Evolutionary conservation across 2,113 vertebrate genomes (phyloP).

Genomic region (Sciurus niger): DNA sequence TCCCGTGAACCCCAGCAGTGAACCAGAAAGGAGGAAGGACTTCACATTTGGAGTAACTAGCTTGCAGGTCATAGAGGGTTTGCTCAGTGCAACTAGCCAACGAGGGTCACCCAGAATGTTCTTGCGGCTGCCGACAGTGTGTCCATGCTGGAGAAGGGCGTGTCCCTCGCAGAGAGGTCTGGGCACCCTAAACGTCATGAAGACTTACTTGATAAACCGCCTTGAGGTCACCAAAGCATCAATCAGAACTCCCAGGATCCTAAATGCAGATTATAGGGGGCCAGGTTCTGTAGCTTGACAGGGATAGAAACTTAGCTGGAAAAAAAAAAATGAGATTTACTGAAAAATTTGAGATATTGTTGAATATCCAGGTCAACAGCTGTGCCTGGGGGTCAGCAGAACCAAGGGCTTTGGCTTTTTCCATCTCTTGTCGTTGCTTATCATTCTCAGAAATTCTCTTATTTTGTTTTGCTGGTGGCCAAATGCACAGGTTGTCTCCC

Average conservation of each 20-base stretch:
- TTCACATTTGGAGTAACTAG: neutral
- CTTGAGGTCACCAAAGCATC: neutral
- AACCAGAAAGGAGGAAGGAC: neutral
- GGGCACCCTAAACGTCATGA: neutral
- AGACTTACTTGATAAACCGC: conserved; percentile 13
- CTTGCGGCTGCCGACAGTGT: neutral
- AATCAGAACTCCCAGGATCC: neutral
- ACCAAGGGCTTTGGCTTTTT: neutral
- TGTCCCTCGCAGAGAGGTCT: neutral
- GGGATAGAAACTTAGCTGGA: neutral
- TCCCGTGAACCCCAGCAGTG: neutral
- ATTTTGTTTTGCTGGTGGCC: neutral
- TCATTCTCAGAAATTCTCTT: neutral
- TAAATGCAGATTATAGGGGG: neutral
- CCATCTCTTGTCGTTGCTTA: neutral
- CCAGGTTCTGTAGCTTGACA: neutral
- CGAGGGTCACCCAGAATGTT: neutral
- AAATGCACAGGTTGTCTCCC: neutral
- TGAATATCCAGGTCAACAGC: neutral
- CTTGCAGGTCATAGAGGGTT: neutral
- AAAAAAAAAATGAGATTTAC: neutral
- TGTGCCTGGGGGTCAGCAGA: neutral
- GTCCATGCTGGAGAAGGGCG: neutral
- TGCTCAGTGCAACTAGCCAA: neutral
- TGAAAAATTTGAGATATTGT: neutral